Conservation (phyloP, 2,113 vertebrate genomes). For the Picathartes gymnocephalus region DNA sequence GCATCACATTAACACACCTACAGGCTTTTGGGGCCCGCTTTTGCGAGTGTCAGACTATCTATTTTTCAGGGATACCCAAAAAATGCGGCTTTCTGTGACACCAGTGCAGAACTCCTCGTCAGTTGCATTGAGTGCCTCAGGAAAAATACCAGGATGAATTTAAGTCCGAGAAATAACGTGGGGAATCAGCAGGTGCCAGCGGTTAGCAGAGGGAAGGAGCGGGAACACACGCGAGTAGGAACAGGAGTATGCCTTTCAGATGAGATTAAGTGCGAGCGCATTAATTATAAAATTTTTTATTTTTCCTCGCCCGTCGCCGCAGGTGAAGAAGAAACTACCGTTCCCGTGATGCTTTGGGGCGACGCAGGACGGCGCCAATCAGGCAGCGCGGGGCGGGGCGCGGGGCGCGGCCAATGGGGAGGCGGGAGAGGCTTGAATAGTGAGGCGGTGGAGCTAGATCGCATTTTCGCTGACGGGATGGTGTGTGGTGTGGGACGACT, state of each 20-base stretch:
- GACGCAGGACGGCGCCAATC: neutral
- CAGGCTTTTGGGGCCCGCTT: no score
- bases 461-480: no score
- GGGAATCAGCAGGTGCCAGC: neutral
- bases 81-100: neutral
- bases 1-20: no score
- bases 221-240: neutral
- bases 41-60: neutral
- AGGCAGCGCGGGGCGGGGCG: no score
- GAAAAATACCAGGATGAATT: neutral
- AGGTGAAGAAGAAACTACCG: fast-evolving
- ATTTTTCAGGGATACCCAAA: neutral
- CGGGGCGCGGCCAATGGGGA: neutral
- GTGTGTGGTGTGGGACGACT: no score
- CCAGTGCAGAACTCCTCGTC: neutral
- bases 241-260: neutral
- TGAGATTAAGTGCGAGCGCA: neutral
- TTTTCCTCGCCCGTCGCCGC: fast-evolving
- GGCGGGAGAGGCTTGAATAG: neutral
- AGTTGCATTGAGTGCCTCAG: no score
- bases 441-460: neutral
- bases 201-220: no score
- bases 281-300: fast-evolving
- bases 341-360: neutral
- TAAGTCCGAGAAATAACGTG: neutral